phyloP scores from a whole-genome alignment of 2,113 vertebrate species.

The Nothocercus nigrocapillus region DNA sequence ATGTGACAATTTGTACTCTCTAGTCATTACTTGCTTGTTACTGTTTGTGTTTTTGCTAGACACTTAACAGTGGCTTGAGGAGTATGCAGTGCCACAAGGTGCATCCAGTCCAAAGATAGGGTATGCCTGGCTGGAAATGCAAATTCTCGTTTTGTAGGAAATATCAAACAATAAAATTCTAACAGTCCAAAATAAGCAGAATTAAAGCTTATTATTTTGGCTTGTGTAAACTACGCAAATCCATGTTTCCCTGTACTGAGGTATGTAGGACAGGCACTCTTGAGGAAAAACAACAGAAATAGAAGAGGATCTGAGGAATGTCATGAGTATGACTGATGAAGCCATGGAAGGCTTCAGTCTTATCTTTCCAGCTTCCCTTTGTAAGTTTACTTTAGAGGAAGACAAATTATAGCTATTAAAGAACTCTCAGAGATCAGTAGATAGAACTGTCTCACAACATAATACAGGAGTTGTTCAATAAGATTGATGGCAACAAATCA shows the following conservation, averaged over 20 bases:
- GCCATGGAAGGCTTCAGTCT: not conserved
- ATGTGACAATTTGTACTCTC: accelerated
- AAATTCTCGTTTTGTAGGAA: not conserved
- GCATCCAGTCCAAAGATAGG: not conserved
- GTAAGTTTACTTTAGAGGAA: not conserved
- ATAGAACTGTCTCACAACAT: not conserved
- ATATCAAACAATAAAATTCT: not conserved
- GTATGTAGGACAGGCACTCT: not conserved
- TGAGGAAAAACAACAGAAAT: not conserved
- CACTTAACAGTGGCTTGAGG: not conserved
- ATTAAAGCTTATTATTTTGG: not conserved
- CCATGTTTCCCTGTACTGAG: not conserved
- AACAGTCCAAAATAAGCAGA: not conserved
- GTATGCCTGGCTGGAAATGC: not conserved
- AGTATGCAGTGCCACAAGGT: not conserved
- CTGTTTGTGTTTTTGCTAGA: not conserved
- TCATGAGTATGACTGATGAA: no score
- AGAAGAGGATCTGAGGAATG: not conserved
- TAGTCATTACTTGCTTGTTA: not conserved
- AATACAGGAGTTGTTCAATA: not conserved
- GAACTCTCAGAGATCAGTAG: not conserved
- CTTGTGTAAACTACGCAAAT: not conserved
- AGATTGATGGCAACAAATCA: not conserved
- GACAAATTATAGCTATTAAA: not conserved
- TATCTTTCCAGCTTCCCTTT: not conserved